Percentiles rank a stretch among this genome's conserved stretches.
Conservation (phyloP, 2,888 invertebrate genomes). For the Halocaridina rubra region DNA sequence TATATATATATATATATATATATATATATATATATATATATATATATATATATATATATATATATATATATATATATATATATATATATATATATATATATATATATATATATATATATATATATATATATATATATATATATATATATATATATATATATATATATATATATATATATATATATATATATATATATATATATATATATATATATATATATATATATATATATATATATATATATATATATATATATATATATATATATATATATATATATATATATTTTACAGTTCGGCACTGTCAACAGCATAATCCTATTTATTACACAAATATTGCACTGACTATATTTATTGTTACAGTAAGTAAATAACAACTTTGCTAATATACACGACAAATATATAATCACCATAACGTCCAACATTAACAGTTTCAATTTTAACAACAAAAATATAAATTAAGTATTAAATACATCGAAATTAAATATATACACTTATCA, state of each 20-base stretch:
- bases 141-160: conserved; percentile 17
- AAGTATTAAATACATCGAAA: background rate
- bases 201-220: conserved; percentile 16
- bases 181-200: conserved; percentile 13
- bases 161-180: conserved; percentile 20
- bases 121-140: conserved; percentile 25
- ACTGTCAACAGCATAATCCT: too few relatives aligned
- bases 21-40: conserved; percentile 3
- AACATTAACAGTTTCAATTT: background rate
- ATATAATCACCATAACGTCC: background rate
- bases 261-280: conserved; percentile 18
- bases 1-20: conserved; percentile 11
- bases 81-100: conserved; percentile 8
- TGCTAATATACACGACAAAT: too few relatives aligned
- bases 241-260: conserved; percentile 25
- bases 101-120: conserved; percentile 23
- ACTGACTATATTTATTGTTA: too few relatives aligned
- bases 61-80: background rate
- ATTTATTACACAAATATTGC: too few relatives aligned
- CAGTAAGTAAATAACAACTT: too few relatives aligned
- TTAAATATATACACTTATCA: background rate
- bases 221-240: conserved; percentile 16
- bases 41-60: background rate
- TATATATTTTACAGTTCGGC: background rate
- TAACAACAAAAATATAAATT: background rate